Evolutionary conservation across 2,113 vertebrate species (phyloP).

Genomic region (Picathartes gymnocephalus): DNA sequence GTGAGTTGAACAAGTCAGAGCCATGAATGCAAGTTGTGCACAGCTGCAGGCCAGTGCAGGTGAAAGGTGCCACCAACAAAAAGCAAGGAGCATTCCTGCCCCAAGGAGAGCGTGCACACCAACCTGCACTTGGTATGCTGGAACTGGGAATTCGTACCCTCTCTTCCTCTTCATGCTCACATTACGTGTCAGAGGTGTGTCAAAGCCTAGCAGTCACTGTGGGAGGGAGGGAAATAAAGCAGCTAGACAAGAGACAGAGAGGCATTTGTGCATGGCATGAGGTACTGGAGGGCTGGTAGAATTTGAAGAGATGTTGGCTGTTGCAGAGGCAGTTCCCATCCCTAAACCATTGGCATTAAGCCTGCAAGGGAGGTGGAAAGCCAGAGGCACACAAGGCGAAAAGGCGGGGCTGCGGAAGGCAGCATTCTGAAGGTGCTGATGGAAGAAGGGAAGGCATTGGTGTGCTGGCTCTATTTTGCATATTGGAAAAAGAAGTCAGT

Average conservation of each 20-base stretch:
- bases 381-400: neutral
- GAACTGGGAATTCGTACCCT: neutral
- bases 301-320: neutral
- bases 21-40: neutral
- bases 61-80: neutral
- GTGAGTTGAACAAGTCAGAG: neutral
- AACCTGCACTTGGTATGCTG: neutral
- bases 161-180: accelerated
- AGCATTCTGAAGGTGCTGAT: neutral
- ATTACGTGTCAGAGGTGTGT: neutral
- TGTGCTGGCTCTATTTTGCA: neutral
- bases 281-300: neutral
- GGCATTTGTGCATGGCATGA: neutral
- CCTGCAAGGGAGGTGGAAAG: neutral
- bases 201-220: neutral
- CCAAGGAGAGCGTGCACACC: accelerated
- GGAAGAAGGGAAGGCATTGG: neutral
- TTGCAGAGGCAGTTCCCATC: neutral
- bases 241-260: neutral
- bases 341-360: neutral
- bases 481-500: neutral
- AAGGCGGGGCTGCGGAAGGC: neutral
- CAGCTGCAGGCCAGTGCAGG: neutral
- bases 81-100: neutral
- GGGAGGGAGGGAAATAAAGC: neutral